Conservation (phyloP, 2,888 invertebrate species). For the Luperina testacea region DNA sequence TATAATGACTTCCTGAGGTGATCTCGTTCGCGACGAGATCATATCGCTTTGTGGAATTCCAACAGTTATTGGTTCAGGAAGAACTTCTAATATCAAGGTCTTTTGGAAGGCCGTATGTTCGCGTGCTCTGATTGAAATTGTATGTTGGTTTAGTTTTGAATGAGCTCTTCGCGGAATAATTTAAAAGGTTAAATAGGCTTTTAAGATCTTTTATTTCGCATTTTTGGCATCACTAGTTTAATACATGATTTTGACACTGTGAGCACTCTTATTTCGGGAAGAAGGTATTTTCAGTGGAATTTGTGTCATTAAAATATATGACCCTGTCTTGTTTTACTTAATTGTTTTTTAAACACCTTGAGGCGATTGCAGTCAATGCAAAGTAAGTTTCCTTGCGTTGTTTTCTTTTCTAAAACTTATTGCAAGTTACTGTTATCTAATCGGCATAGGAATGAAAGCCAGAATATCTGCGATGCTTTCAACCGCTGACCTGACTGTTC, state of each 20-base stretch:
- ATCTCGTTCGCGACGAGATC: slow-evolving; percentile 55
- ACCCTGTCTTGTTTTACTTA: neutral
- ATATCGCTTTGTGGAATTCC: slow-evolving; percentile 62
- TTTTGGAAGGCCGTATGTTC: slow-evolving; percentile 30
- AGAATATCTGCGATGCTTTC: neutral
- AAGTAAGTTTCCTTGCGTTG: no score
- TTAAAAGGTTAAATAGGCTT: neutral
- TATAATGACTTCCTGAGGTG: slow-evolving; percentile 55
- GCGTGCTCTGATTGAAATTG: slow-evolving; percentile 27
- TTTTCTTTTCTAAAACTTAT: neutral
- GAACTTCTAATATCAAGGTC: slow-evolving; percentile 62
- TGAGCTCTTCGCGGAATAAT: neutral
- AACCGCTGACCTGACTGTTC: neutral
- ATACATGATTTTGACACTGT: neutral
- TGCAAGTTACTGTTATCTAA: neutral
- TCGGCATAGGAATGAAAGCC: neutral
- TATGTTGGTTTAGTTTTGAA: slow-evolving; percentile 4
- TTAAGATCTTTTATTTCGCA: neutral
- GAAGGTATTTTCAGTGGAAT: neutral
- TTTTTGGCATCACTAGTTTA: neutral
- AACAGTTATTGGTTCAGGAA: slow-evolving; percentile 61
- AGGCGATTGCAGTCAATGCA: neutral
- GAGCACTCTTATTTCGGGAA: neutral
- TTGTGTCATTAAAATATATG: neutral
- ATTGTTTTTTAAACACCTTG: neutral